Evolutionary conservation across 2,113 vertebrate genomes (phyloP).

Genomic region (Alouatta palliata): DNA sequence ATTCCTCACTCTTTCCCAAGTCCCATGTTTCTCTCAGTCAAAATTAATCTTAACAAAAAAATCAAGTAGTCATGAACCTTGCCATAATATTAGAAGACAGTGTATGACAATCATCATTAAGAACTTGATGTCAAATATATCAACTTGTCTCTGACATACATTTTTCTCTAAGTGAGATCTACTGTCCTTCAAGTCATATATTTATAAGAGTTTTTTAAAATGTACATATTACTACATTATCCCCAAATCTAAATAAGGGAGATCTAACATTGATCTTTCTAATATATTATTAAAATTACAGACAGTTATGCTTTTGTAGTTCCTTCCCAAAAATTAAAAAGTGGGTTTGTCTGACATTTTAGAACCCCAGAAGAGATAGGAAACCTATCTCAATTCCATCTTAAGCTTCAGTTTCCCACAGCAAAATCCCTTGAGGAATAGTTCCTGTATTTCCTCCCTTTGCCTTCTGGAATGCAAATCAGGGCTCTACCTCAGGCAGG

Average conservation of each 20-base stretch:
- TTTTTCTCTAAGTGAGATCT: constrained; percentile 38
- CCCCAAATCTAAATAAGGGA: neutral
- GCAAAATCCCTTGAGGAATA: neutral
- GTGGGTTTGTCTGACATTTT: neutral
- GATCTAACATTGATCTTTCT: neutral
- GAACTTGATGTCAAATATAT: neutral
- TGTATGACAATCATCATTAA: neutral
- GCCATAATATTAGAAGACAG: neutral
- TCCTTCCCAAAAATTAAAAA: neutral
- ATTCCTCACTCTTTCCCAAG: neutral
- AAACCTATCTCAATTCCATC: neutral
- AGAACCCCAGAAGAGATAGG: neutral
- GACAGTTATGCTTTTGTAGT: neutral
- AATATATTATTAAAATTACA: neutral
- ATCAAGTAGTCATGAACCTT: neutral
- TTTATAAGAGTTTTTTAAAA: neutral
- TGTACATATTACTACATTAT: neutral
- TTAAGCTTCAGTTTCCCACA: constrained; percentile 9
- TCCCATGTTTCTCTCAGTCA: neutral
- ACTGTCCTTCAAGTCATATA: neutral
- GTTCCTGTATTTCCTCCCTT: neutral
- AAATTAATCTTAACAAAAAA: constrained; percentile 15
- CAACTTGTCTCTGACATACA: neutral
- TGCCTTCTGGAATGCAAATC: neutral
- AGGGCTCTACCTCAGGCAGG: neutral